phyloP scores from a whole-genome alignment of 2,888 invertebrate genomes.

The Carabus problematicus region DNA sequence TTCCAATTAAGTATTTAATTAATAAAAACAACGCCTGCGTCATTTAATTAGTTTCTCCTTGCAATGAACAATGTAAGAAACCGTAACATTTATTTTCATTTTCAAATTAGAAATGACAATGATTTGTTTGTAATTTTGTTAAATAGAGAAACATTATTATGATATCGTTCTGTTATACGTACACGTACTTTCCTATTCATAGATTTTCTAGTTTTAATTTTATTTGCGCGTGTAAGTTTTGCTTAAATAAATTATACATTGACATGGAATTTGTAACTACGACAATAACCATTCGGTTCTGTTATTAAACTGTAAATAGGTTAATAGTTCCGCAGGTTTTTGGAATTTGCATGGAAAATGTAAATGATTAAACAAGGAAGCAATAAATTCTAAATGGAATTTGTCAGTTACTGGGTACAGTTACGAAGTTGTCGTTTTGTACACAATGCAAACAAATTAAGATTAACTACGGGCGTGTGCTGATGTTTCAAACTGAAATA shows the following conservation, averaged over 20 bases:
- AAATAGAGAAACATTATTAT: no score
- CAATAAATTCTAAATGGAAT: slow-evolving; percentile 11
- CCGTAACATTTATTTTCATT: slow-evolving; percentile 9
- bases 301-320: background rate
- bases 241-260: no score
- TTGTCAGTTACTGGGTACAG: slow-evolving; percentile 1
- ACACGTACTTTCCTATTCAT: no score
- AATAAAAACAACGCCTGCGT: slow-evolving; percentile 23
- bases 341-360: slow-evolving; percentile 9
- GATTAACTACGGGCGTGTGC: slow-evolving; percentile 6
- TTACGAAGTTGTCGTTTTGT: background rate
- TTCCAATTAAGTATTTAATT: slow-evolving; percentile 29
- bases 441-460: slow-evolving; percentile 30
- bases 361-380: slow-evolving; percentile 9
- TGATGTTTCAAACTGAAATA: slow-evolving; percentile 3
- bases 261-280: background rate
- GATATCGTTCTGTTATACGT: no score
- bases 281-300: background rate
- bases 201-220: no score
- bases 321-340: background rate
- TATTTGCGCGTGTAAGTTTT: no score
- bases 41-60: slow-evolving; percentile 11
- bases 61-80: slow-evolving; percentile 4
- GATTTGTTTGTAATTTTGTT: no score
- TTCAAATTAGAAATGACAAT: background rate